Percentiles rank a stretch among this genome's conserved stretches.
Conservation (phyloP, 1,140 invertebrate genomes). For the Hylaeus volcanicus region DNA sequence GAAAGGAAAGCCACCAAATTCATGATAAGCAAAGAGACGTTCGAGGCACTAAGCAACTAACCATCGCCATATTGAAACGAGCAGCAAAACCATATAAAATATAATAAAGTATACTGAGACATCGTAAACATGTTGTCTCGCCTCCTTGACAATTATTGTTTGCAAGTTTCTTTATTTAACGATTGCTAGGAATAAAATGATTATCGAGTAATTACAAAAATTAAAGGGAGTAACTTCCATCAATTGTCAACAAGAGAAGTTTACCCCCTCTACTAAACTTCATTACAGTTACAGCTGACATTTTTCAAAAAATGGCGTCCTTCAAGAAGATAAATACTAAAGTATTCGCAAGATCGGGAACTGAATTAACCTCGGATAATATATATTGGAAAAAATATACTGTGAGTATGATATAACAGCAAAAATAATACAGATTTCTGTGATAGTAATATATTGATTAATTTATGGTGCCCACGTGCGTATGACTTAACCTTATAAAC, state of each 20-base stretch:
- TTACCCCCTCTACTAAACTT: slow-evolving; percentile 24
- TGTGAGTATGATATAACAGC: slow-evolving; percentile 80
- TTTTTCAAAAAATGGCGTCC: slow-evolving; percentile 77
- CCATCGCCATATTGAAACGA: slow-evolving; percentile 62
- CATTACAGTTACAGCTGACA: slow-evolving; percentile 53
- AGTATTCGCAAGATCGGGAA: slow-evolving; percentile 85
- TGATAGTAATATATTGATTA: neutral
- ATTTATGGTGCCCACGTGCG: slow-evolving; percentile 43
- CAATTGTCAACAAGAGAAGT: slow-evolving; percentile 55
- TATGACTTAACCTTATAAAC: slow-evolving; percentile 56
- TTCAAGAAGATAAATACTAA: slow-evolving; percentile 89
- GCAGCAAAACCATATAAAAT: slow-evolving; percentile 30
- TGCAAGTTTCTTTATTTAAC: neutral
- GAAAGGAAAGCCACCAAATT: slow-evolving; percentile 33
- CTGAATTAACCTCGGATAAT: slow-evolving; percentile 87
- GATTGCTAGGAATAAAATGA: neutral
- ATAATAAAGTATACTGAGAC: slow-evolving; percentile 30
- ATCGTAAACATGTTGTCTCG: slow-evolving; percentile 16
- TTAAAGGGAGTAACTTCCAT: slow-evolving; percentile 17
- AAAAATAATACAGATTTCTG: neutral
- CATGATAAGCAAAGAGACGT: slow-evolving; percentile 45
- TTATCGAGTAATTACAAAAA: neutral
- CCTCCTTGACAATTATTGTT: neutral
- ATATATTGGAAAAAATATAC: slow-evolving; percentile 92
- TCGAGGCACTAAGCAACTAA: slow-evolving; percentile 44